phyloP scores from a whole-genome alignment of 1,140 invertebrate genomes.

The Drosophila watanabei region DNA sequence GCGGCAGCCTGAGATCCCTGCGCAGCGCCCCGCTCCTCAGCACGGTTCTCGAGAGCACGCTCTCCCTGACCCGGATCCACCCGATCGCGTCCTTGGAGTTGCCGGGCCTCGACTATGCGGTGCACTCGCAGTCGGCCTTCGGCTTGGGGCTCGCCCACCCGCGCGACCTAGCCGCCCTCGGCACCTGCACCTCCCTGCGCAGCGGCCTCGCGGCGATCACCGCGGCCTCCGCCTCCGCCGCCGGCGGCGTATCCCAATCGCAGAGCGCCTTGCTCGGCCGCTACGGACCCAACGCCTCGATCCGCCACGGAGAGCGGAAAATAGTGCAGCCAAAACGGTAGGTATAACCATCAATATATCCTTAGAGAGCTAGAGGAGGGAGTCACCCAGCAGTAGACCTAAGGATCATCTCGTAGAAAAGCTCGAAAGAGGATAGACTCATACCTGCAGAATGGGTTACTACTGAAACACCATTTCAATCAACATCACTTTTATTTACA shows the following conservation, averaged over 20 bases:
- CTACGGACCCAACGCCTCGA: constrained; percentile 76
- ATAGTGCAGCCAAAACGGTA: constrained; percentile 84
- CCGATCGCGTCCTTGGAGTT: constrained; percentile 84
- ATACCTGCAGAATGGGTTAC: neutral
- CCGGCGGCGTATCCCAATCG: constrained; percentile 70
- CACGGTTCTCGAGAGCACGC: constrained; percentile 82
- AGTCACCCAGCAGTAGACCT: neutral
- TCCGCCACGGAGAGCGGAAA: constrained; percentile 74
- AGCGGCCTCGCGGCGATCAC: constrained; percentile 77
- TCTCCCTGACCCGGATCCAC: constrained; percentile 84
- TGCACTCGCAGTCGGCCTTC: constrained; percentile 77
- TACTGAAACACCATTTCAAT: neutral
- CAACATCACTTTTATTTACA: neutral
- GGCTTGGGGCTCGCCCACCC: constrained; percentile 63
- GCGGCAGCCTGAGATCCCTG: constrained; percentile 85
- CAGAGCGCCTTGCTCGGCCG: constrained; percentile 71
- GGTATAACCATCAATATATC: constrained; percentile 17
- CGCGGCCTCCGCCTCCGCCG: constrained; percentile 66
- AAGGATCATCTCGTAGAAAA: neutral
- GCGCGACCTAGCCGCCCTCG: constrained; percentile 63
- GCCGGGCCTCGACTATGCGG: constrained; percentile 81
- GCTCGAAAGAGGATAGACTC: neutral
- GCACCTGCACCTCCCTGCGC: constrained; percentile 71
- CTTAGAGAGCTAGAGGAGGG: neutral
- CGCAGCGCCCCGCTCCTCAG: constrained; percentile 83